These are phyloP conservation scores for Stramonita haemastoma DNA, from an alignment of 2,888 invertebrate genomes.

Conservation along the genomic window DNA sequence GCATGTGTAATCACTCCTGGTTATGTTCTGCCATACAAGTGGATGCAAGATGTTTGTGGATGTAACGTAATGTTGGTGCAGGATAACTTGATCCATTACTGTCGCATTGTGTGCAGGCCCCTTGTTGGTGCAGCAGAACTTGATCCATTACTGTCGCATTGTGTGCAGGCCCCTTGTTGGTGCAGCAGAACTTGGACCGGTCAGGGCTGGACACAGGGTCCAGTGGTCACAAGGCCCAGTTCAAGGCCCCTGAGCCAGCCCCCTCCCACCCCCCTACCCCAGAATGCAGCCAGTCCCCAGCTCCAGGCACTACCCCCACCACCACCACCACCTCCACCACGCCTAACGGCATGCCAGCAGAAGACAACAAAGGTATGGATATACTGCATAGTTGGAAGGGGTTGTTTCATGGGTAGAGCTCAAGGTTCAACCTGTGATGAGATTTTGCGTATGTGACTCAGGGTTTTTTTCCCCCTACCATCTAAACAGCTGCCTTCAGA, in stretches of 20 bases:
- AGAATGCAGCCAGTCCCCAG: conserved; percentile 51
- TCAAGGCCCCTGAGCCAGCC: conserved; percentile 58
- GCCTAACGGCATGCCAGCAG: conserved; percentile 24
- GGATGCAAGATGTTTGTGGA: too few relatives aligned
- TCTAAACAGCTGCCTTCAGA: too few relatives aligned
- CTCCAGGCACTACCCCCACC: neutral
- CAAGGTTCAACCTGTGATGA: neutral
- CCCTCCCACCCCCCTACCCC: conserved; percentile 52
- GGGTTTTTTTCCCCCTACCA: too few relatives aligned
- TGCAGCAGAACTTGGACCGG: conserved; percentile 86
- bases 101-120: conserved; percentile 80
- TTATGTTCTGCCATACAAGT: too few relatives aligned
- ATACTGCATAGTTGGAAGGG: neutral
- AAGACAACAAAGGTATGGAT: conserved; percentile 48
- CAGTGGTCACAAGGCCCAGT: conserved; percentile 50
- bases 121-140: conserved; percentile 66
- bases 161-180: conserved; percentile 84
- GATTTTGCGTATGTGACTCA: too few relatives aligned
- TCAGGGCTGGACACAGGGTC: conserved; percentile 72
- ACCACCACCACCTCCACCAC: neutral
- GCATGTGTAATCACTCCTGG: too few relatives aligned
- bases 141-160: neutral
- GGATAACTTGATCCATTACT: neutral
- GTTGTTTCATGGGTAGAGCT: neutral
- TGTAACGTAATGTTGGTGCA: too few relatives aligned